Conservation (phyloP, 92 coral and sea anemone species). For the Micromussa lordhowensis region DNA sequence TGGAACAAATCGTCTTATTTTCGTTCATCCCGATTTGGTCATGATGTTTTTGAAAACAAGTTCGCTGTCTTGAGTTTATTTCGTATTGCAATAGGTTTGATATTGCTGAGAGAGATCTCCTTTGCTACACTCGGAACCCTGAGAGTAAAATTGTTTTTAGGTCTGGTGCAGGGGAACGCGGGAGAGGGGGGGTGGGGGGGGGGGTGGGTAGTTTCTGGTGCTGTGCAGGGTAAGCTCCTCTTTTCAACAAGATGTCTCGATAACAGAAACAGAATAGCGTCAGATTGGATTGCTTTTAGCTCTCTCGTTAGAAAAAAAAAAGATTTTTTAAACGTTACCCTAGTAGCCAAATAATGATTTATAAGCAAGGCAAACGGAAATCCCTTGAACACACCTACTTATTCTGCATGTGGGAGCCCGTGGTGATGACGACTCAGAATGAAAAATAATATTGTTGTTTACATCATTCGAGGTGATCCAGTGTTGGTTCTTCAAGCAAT, state of each 20-base stretch:
- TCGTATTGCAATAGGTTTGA: background rate
- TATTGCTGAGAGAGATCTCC: background rate
- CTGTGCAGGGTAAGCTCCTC: too few species aligned
- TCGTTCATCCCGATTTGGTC: background rate
- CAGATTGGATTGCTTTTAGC: background rate
- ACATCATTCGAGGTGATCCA: background rate
- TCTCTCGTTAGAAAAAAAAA: background rate
- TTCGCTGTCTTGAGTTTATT: background rate
- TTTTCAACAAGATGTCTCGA: background rate
- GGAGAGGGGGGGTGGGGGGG: too few species aligned
- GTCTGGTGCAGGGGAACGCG: too few species aligned
- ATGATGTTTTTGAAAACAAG: background rate
- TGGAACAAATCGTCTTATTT: background rate
- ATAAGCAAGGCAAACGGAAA: background rate
- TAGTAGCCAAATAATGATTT: background rate
- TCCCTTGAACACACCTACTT: too few species aligned
- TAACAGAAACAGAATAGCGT: background rate
- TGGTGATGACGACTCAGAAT: background rate
- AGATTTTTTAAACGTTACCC: background rate
- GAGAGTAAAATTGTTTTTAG: background rate
- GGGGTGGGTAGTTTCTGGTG: too few species aligned
- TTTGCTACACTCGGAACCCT: background rate
- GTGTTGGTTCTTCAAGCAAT: background rate
- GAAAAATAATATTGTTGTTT: background rate
- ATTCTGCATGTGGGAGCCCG: background rate